Percentiles rank a stretch among this genome's conserved stretches.
These are phyloP conservation scores for Bathynomus jamesi DNA, from an alignment of 1,140 invertebrate species.

Conservation along the genomic window DNA sequence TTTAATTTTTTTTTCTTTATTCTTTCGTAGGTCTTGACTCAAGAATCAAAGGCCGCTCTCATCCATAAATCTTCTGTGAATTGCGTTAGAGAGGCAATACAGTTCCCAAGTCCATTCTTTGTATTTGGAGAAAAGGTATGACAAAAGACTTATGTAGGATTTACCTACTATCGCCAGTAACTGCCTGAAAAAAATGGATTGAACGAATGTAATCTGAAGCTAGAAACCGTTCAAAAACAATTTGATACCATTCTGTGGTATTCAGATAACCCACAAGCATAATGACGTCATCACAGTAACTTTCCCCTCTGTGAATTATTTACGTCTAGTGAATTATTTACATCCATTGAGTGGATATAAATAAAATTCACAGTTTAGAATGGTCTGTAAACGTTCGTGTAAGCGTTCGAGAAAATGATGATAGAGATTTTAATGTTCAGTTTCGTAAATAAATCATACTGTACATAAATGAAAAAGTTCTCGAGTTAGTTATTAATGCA, in stretches of 20 bases:
- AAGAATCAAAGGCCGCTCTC: constrained; percentile 85
- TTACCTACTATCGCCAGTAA: constrained; percentile 1
- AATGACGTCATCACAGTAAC: too few species aligned
- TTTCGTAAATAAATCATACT: not conserved
- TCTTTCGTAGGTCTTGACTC: constrained; percentile 68
- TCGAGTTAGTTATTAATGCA: too few species aligned
- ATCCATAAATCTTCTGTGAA: constrained; percentile 97
- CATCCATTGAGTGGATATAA: too few species aligned
- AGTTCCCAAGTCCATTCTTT: constrained; percentile 90
- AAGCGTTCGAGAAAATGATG: not conserved
- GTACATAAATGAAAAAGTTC: too few species aligned
- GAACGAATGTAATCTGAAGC: too few species aligned
- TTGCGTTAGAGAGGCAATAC: constrained; percentile 72
- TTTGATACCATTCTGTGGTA: too few species aligned
- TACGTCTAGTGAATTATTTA: too few species aligned
- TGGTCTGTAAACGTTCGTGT: not conserved
- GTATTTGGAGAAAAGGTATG: constrained; percentile 87
- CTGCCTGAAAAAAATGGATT: too few species aligned
- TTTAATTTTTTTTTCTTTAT: not conserved
- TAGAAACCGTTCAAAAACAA: too few species aligned
- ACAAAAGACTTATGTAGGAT: not conserved
- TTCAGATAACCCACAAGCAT: too few species aligned
- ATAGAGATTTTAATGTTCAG: not conserved
- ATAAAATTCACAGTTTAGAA: too few species aligned
- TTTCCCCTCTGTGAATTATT: too few species aligned